Evolutionary conservation across 2,888 invertebrate genomes (phyloP).

Genomic region (Geotrupes spiniger): DNA sequence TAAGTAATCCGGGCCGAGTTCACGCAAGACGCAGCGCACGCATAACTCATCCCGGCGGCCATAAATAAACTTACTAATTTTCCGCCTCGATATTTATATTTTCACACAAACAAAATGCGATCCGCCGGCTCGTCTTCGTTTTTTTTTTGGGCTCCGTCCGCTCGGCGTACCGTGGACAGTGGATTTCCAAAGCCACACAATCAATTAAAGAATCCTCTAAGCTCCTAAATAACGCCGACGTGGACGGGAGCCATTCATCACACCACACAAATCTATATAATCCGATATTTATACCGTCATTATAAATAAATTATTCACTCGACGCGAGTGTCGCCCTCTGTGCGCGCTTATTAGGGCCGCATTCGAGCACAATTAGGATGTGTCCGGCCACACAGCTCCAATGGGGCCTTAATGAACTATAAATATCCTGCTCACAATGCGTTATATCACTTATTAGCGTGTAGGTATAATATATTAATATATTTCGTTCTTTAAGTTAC

Average conservation of each 20-base stretch:
- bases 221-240: slow-evolving; percentile 21
- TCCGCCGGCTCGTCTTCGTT: background rate
- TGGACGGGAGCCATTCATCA: slow-evolving; percentile 41
- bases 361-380: slow-evolving; percentile 52
- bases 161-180: no score
- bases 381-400: slow-evolving; percentile 47
- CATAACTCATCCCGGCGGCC: slow-evolving; percentile 33
- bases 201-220: slow-evolving; percentile 23
- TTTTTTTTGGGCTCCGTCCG: slow-evolving; percentile 8
- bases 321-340: slow-evolving; percentile 43
- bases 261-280: slow-evolving; percentile 49
- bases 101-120: slow-evolving; percentile 40
- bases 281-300: slow-evolving; percentile 52
- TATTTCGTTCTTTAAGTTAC: slow-evolving; percentile 24
- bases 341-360: slow-evolving; percentile 49
- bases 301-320: slow-evolving; percentile 52
- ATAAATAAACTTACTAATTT: slow-evolving; percentile 46
- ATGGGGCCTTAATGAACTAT: slow-evolving; percentile 51
- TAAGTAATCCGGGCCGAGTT: slow-evolving; percentile 24
- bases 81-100: slow-evolving; percentile 49
- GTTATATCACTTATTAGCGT: slow-evolving; percentile 50
- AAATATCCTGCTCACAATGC: slow-evolving; percentile 50
- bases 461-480: slow-evolving; percentile 49
- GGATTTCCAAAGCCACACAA: slow-evolving; percentile 11
- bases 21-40: slow-evolving; percentile 37